Conservation (phyloP, 2,797 vertebrate species). For the Eidolon dupreanum region DNA sequence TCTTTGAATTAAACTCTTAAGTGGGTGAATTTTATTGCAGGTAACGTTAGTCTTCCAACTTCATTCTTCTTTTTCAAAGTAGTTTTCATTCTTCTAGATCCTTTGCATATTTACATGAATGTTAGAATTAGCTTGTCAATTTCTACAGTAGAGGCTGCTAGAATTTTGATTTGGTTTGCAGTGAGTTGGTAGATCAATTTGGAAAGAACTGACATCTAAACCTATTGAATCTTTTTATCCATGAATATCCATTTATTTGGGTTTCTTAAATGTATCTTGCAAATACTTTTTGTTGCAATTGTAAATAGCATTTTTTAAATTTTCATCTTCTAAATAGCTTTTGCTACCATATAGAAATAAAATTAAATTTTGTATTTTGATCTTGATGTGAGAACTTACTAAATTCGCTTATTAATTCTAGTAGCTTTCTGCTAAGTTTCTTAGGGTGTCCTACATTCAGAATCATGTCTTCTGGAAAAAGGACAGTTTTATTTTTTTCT, state of each 20-base stretch:
- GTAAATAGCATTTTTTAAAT: not conserved
- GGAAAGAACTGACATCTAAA: not conserved
- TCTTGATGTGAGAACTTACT: not conserved
- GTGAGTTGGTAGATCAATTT: not conserved
- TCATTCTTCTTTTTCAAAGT: not conserved
- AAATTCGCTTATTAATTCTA: not conserved
- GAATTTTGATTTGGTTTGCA: not conserved
- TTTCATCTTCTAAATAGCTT: not conserved
- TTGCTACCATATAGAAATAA: not conserved
- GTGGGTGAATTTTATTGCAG: no score
- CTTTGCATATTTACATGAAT: not conserved
- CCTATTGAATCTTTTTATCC: not conserved
- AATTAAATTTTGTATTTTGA: not conserved
- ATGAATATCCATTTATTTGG: not conserved
- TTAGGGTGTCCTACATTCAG: not conserved
- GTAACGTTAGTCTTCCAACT: not conserved
- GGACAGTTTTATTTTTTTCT: not conserved
- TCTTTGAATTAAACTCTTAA: no score
- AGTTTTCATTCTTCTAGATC: not conserved
- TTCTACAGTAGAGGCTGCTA: not conserved
- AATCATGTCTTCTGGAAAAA: not conserved
- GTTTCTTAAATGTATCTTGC: not conserved
- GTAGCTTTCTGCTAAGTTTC: not conserved
- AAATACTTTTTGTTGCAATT: not conserved
- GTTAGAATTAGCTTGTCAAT: not conserved